phyloP scores from a whole-genome alignment of 2,797 vertebrate genomes.

The Sebastolobus alascanus region DNA sequence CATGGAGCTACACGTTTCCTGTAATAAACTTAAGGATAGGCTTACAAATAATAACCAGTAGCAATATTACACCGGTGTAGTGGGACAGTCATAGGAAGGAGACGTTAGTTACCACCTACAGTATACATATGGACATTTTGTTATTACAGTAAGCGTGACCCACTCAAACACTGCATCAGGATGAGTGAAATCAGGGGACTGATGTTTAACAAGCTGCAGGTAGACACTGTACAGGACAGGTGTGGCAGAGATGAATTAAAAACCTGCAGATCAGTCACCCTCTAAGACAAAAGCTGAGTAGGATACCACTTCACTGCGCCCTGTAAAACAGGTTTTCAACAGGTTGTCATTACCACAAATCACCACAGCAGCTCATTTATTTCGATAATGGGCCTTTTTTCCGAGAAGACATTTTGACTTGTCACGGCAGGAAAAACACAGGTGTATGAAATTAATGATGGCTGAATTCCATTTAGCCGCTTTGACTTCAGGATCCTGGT shows the following conservation, averaged over 20 bases:
- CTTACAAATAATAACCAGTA: slow-evolving; percentile 18
- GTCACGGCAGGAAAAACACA: neutral
- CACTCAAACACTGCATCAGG: neutral
- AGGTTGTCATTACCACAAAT: slow-evolving; percentile 4
- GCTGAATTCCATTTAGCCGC: neutral
- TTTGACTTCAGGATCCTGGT: neutral
- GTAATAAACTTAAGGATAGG: slow-evolving; percentile 16
- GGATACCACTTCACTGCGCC: neutral
- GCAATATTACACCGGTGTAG: neutral
- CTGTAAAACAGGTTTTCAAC: slow-evolving; percentile 6
- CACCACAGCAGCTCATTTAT: neutral
- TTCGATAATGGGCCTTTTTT: neutral
- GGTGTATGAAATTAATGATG: neutral
- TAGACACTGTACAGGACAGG: neutral
- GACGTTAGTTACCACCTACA: neutral
- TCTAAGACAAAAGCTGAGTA: neutral
- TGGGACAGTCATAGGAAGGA: slow-evolving; percentile 2
- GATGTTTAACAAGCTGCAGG: neutral
- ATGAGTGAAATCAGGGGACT: neutral
- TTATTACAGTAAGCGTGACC: neutral
- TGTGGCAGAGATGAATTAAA: slow-evolving; percentile 6
- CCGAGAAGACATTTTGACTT: neutral
- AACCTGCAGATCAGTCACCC: neutral
- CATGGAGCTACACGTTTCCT: slow-evolving; percentile 7
- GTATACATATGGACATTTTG: neutral